phyloP scores from a whole-genome alignment of 2,888 invertebrate species.

The Palloptera scutellata region DNA sequence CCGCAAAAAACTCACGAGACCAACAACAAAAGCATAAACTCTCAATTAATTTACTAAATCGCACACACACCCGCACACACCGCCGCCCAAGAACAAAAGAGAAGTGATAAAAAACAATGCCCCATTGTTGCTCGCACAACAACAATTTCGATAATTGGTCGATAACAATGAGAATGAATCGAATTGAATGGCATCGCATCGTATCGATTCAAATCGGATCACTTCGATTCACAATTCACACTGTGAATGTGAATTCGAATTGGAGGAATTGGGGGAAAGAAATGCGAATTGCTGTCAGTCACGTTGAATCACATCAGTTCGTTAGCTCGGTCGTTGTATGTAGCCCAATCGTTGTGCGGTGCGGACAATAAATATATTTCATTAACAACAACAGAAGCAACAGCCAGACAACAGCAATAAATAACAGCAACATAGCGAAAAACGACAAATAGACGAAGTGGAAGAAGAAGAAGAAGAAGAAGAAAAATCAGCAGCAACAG shows the following conservation, averaged over 20 bases:
- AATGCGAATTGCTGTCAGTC: slow-evolving; percentile 34
- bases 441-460: not conserved
- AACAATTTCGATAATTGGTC: slow-evolving; percentile 27
- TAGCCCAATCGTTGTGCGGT: not conserved
- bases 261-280: too few relatives aligned
- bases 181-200: slow-evolving; percentile 20
- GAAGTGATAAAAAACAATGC: not conserved
- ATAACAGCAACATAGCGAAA: slow-evolving; percentile 26
- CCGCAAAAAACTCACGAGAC: too few relatives aligned
- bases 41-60: slow-evolving; percentile 1
- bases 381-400: slow-evolving; percentile 17
- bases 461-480: too few relatives aligned
- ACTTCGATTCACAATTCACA: slow-evolving; percentile 13
- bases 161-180: slow-evolving; percentile 26
- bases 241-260: not conserved
- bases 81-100: not conserved
- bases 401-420: slow-evolving; percentile 20
- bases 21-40: slow-evolving; percentile 1
- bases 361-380: slow-evolving; percentile 13
- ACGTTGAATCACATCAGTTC: slow-evolving; percentile 28
- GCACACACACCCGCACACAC: not conserved
- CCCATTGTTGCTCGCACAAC: not conserved
- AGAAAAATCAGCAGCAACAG: slow-evolving; percentile 19
- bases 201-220: slow-evolving; percentile 26
- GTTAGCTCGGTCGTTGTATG: too few relatives aligned